These are phyloP conservation scores for Hyposmocoma kahamanoa DNA, from an alignment of 1,140 invertebrate genomes.

Conservation along the genomic window DNA sequence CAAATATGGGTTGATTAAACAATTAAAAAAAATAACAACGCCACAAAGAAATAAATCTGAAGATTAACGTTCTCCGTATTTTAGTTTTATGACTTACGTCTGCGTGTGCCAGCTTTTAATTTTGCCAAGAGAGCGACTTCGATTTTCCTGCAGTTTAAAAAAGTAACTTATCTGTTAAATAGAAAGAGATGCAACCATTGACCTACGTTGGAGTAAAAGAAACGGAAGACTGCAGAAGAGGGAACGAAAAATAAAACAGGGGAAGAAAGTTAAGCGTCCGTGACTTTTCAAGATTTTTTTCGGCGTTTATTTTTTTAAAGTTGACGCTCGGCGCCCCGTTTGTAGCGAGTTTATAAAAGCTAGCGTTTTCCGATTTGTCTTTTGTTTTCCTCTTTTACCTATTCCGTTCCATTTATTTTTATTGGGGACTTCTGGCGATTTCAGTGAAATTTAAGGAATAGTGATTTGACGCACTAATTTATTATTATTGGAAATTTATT, in stretches of 20 bases:
- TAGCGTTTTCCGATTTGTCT: conserved; percentile 52
- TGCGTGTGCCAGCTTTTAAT: conserved; percentile 65
- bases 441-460: neutral
- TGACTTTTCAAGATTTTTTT: conserved; percentile 72
- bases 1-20: no score
- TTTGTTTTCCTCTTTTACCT: conserved; percentile 45
- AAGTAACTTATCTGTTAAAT: conserved; percentile 69
- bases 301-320: conserved; percentile 68
- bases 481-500: no score
- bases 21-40: no score
- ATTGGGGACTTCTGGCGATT: conserved; percentile 8
- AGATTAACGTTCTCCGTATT: conserved; percentile 55
- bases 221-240: conserved; percentile 43
- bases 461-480: no score
- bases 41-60: conserved; percentile 34
- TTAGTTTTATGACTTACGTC: conserved; percentile 63
- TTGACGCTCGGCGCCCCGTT: conserved; percentile 48
- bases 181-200: conserved; percentile 38
- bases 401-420: conserved; percentile 32
- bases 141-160: conserved; percentile 69
- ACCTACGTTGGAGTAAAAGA: conserved; percentile 26
- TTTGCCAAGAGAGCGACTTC: conserved; percentile 57
- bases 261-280: conserved; percentile 73
- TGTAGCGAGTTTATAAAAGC: conserved; percentile 48
- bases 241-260: conserved; percentile 71